Evolutionary conservation across 2,113 vertebrate species (phyloP).

Genomic region (Brachirus orientalis): DNA sequence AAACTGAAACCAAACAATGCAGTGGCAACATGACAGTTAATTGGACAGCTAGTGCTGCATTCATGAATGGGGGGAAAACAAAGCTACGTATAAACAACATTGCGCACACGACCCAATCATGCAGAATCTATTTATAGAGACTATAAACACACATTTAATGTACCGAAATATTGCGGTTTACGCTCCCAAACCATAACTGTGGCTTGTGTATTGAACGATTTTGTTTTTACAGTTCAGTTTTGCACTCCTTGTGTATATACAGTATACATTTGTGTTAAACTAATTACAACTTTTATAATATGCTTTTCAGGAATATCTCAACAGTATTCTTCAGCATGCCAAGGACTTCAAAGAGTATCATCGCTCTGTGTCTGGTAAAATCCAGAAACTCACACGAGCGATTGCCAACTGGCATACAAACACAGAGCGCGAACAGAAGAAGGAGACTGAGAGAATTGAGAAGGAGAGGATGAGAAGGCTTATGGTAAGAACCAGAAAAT

Average conservation of each 20-base stretch:
- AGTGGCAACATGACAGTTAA: too few relatives aligned
- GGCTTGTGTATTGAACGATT: too few relatives aligned
- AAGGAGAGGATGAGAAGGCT: constrained; percentile 98
- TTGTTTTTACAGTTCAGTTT: too few relatives aligned
- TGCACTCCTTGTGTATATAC: neutral
- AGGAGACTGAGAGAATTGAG: constrained; percentile 96
- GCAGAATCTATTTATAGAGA: too few relatives aligned
- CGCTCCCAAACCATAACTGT: too few relatives aligned
- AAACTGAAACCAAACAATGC: too few relatives aligned
- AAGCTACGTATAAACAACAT: too few relatives aligned
- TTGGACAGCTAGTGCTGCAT: too few relatives aligned
- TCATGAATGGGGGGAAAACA: too few relatives aligned
- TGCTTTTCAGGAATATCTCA: constrained; percentile 91
- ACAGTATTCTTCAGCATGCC: constrained; percentile 97
- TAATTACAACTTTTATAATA: neutral
- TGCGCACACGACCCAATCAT: too few relatives aligned
- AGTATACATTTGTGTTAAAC: neutral
- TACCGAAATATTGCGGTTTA: too few relatives aligned
- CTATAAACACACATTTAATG: too few relatives aligned
- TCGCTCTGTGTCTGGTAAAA: constrained; percentile 94
- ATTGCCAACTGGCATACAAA: constrained; percentile 98
- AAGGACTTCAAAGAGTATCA: constrained; percentile 99
- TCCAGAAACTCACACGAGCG: constrained; percentile 94
- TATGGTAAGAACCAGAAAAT: constrained; percentile 85
- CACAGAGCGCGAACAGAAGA: constrained; percentile 97